Evolutionary conservation across 2,797 vertebrate genomes (phyloP), one percentile per base, ranked within the genome.

Genomic region (Malacoraja senta): DNA sequence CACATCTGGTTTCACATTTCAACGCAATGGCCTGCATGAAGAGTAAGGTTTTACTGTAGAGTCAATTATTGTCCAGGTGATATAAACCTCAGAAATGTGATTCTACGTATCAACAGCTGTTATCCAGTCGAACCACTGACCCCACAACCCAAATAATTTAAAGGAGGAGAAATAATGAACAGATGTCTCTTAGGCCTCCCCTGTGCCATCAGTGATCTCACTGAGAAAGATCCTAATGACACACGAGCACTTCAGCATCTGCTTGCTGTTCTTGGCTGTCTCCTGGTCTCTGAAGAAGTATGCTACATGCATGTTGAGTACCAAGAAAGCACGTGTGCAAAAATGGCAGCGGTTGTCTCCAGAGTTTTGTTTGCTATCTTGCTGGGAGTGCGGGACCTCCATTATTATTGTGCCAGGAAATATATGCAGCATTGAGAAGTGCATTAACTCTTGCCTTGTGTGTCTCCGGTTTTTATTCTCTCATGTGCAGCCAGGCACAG

Each of bases 61-160:
- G 58, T 68, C n/a, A 88, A 35, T 65, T 32, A 68, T 32, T 88
- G n/a, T 68, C 63, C 63, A 35, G 61, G 84, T 68, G 61, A 63
- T 88, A 13, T 68, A 53, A 29, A 65, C 1, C 29, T 15, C 58
- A 63, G 58, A n/a, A 61, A 86, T 15, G 19, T 32, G n/a, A 86
- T 63, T 65, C 19, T 63, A 7, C n/a, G 19, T n/a, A 15, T 86
- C 83, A 86, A n/a, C 83, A 88, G 84, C 84, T 88, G 61, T 88
- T 88, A 68, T 68, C 63, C 84, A 32, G n/a, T 17, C 35, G n/a
- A 10, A 8, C 29, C 3, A 29, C 24, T 61, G 53, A 84, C 24
- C 12, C 81, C 15, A 29, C 53, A 29, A 32, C n/a, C 2, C 58
- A 68, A 61, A 88, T 68, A 35, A 88, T 35, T 35, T 68, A 63